Conservation (phyloP, 2,888 invertebrate genomes). For the Microchrysa polita region DNA sequence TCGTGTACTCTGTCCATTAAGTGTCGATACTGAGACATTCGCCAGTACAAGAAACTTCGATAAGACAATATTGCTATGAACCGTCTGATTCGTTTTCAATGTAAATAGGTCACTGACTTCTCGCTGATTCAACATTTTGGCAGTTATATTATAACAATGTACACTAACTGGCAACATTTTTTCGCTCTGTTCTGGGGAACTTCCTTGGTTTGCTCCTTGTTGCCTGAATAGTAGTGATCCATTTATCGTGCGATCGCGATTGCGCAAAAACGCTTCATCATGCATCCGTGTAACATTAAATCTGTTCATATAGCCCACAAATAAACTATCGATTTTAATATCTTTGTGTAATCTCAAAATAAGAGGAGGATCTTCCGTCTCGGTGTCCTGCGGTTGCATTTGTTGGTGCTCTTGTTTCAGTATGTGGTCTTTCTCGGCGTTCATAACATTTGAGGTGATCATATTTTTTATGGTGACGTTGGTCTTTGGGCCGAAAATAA, state of each 20-base stretch:
- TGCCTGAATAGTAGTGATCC: neutral
- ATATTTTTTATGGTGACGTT: neutral
- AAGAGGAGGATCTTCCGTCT: neutral
- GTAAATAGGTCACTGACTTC: neutral
- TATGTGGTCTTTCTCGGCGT: neutral
- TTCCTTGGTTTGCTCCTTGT: neutral
- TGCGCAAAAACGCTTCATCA: neutral
- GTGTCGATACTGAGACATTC: too few species aligned
- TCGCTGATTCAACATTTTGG: neutral
- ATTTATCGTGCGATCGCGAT: neutral
- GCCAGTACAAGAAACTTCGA: too few species aligned
- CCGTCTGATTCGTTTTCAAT: neutral
- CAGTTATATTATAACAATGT: neutral
- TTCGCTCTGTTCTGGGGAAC: too few species aligned
- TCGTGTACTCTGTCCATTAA: too few species aligned
- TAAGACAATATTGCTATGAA: neutral
- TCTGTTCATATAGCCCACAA: neutral
- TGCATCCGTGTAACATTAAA: neutral
- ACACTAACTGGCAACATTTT: neutral
- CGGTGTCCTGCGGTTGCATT: neutral
- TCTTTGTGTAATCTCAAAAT: neutral
- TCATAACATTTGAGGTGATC: neutral
- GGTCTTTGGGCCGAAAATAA: neutral
- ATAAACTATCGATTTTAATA: neutral
- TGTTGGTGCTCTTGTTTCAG: neutral